Evolutionary conservation across 1,140 invertebrate genomes (phyloP), one percentile per base, ranked within the genome.

Genomic region (Saccostrea echinata): DNA sequence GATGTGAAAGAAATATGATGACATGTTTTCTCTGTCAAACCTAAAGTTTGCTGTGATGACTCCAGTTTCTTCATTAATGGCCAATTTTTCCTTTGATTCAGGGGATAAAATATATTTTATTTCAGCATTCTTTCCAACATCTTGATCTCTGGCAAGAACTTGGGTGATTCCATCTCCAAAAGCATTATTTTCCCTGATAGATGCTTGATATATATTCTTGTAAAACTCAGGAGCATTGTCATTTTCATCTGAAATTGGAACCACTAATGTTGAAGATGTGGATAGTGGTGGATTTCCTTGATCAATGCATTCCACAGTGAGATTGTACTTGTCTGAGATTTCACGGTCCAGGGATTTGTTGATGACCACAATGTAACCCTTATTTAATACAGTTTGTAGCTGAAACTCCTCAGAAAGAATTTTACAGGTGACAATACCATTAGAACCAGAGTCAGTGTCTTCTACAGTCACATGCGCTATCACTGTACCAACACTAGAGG

Each of bases 141-240:
- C 98, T 3, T 97, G 95, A 95, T 99, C 98, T 4, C 97, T 98
- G 12, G 98, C 98, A 0, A 97, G 97, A 3, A 99, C 88, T 35
- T 91, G 76, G 53, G 90, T 85, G n/a, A 92, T 88, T 33, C 88
- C 88, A 30, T 91, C 89, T 6, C 91, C 91, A 33, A 90, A 82
- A 30, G 88, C 76, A 53, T 90, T 88, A n/a, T 91, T 91, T 86
- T 93, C 92, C 1, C 71, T 30, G 33, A 93, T 81, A 11, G 82
- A 43, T 30, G 90, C 83, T 24, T 88, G 90, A 85, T 98, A 91
- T 87, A 90, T 86, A 90, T 97, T 97, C 93, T 98, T 97, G 93
- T 98, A 97, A 95, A 99, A 99, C 81, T 98, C 96, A 0, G 98
- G 98, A 83, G 97, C 97, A 94, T 99, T 99, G 95, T 99, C 98